These are phyloP conservation scores for Odontomachus brunneus DNA, from an alignment of 1,140 invertebrate species.

Conservation along the genomic window DNA sequence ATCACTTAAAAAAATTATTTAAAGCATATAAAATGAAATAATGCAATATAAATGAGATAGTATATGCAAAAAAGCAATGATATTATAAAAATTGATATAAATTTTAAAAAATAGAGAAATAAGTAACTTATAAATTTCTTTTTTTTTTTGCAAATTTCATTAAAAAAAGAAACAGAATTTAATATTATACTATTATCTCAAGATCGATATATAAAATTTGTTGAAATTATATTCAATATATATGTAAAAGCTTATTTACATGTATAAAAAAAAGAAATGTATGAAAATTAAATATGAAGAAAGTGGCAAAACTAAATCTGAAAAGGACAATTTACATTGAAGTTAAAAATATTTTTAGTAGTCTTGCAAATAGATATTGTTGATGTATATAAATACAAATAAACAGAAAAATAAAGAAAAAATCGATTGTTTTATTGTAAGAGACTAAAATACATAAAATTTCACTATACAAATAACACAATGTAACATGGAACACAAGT, in stretches of 20 bases:
- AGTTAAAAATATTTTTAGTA: not conserved
- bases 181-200: not conserved
- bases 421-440: constrained; percentile 7
- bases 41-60: not conserved
- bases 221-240: not conserved
- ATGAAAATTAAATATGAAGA: not conserved
- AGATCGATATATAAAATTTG: no score
- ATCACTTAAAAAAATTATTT: not conserved
- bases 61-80: not conserved
- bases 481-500: not conserved
- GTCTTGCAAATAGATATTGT: not conserved
- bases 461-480: not conserved
- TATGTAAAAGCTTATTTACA: not conserved
- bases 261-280: not conserved
- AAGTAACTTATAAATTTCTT: not conserved
- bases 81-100: not conserved
- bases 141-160: not conserved
- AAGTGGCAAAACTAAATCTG: not conserved
- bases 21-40: not conserved
- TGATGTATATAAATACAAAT: not conserved
- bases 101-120: not conserved
- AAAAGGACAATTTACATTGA: no score
- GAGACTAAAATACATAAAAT: not conserved
- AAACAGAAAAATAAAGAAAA: constrained; percentile 5
- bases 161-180: not conserved